Percentiles rank a stretch among this genome's conserved stretches.
These are phyloP conservation scores for Sinosuthora webbiana DNA, from an alignment of 2,113 vertebrate genomes.

Conservation along the genomic window DNA sequence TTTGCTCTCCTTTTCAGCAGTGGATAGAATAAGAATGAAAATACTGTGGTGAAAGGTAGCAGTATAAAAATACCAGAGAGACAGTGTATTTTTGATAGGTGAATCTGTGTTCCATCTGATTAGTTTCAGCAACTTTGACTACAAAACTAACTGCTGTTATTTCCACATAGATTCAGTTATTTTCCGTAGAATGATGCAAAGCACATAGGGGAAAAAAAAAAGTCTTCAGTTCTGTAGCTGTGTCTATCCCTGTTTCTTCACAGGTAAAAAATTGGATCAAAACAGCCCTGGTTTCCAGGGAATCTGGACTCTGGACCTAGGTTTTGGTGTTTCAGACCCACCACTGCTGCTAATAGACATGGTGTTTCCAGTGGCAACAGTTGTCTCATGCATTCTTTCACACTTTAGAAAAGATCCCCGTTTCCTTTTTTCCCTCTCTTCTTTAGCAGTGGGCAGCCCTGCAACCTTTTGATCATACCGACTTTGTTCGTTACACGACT, in stretches of 20 bases:
- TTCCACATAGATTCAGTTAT: background rate
- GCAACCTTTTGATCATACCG: constrained; percentile 79
- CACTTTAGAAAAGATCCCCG: constrained; percentile 68
- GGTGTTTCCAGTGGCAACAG: constrained; percentile 47
- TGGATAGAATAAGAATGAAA: background rate
- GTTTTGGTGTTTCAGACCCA: constrained; percentile 22
- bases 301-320: background rate
- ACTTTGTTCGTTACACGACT: constrained; percentile 75
- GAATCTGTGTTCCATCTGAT: background rate
- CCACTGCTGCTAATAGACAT: constrained; percentile 34
- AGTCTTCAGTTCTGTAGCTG: background rate
- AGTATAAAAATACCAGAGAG: background rate
- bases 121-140: background rate
- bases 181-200: background rate
- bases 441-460: constrained; percentile 77
- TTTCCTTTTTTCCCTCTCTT: constrained; percentile 65
- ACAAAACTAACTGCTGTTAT: background rate
- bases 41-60: background rate
- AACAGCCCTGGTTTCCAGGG: background rate
- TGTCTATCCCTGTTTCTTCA: background rate
- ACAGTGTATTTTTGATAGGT: background rate
- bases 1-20: background rate
- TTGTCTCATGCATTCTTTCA: constrained; percentile 64
- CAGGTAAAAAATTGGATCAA: background rate
- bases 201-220: background rate